Conservation (phyloP, 1,140 invertebrate species). For the Sycophaga agraensis region DNA sequence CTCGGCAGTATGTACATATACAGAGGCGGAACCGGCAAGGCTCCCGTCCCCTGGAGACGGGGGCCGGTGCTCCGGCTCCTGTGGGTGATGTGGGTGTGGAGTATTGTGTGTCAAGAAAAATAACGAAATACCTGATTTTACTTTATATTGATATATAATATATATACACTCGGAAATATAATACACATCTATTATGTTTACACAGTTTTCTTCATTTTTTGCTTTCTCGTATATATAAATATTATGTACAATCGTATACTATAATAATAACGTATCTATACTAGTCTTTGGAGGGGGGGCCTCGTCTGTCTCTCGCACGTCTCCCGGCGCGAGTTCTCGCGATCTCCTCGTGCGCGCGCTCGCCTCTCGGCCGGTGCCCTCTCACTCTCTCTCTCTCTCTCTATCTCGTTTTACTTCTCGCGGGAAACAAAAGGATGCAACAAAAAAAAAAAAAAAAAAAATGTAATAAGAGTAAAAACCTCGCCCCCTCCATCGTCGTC, state of each 20-base stretch:
- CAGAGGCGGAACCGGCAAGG: too few species aligned
- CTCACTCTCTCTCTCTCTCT: not conserved
- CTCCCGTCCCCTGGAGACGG: too few species aligned
- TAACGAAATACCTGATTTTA: slow-evolving; percentile 4
- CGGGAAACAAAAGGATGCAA: not conserved
- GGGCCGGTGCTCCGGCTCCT: too few species aligned
- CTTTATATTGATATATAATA: slow-evolving; percentile 15
- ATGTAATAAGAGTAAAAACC: too few species aligned
- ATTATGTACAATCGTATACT: slow-evolving; percentile 40
- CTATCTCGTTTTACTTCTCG: not conserved
- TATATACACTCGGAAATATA: slow-evolving; percentile 28
- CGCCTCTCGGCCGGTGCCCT: not conserved
- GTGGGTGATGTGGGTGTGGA: too few species aligned
- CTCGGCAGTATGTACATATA: too few species aligned
- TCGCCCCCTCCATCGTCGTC: not conserved
- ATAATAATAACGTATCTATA: slow-evolving; percentile 19
- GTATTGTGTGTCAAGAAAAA: too few species aligned
- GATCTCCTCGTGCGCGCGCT: too few species aligned
- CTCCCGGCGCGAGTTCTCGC: too few species aligned
- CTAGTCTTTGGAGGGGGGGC: slow-evolving; percentile 13
- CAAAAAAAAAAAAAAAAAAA: not conserved
- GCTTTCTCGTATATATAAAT: slow-evolving; percentile 28
- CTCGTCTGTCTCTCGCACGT: too few species aligned
- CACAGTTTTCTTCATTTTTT: too few species aligned
- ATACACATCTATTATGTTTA: slow-evolving; percentile 28